Evolutionary conservation across 2,888 invertebrate genomes (phyloP).

Genomic region (Nebria salina): DNA sequence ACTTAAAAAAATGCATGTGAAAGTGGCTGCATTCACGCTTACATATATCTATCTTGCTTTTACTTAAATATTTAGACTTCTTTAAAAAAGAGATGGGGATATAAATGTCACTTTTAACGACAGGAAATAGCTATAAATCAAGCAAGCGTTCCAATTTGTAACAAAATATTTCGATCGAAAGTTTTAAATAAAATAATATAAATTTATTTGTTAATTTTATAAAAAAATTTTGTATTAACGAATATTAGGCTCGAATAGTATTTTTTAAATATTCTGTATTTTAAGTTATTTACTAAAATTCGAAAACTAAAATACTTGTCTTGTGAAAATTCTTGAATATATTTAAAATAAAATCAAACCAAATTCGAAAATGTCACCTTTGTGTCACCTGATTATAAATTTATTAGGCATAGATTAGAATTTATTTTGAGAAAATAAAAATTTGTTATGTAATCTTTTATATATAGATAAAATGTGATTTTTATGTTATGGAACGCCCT

Average conservation of each 20-base stretch:
- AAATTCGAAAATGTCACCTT: neutral
- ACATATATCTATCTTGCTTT: slow-evolving; percentile 1
- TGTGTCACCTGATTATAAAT: neutral
- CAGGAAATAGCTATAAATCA: neutral
- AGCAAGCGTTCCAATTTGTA: slow-evolving; percentile 10
- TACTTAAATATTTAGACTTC: neutral
- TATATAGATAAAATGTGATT: neutral
- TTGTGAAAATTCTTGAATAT: neutral
- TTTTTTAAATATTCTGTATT: neutral
- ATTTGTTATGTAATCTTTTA: neutral
- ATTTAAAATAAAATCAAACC: neutral
- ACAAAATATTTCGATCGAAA: neutral
- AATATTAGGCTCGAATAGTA: no score
- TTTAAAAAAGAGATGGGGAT: neutral
- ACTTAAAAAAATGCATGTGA: slow-evolving; percentile 26
- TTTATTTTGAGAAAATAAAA: neutral
- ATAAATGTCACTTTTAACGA: neutral
- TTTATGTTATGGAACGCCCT: neutral
- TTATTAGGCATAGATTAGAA: neutral
- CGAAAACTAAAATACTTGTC: neutral
- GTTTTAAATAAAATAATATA: slow-evolving; percentile 1
- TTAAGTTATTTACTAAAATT: neutral
- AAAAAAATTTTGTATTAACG: no score
- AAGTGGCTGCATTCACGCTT: slow-evolving; percentile 18
- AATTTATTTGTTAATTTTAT: no score